Base-by-base conservation (phyloP, 2,888 invertebrate genomes). In the Ectemnius continuus region DNA sequence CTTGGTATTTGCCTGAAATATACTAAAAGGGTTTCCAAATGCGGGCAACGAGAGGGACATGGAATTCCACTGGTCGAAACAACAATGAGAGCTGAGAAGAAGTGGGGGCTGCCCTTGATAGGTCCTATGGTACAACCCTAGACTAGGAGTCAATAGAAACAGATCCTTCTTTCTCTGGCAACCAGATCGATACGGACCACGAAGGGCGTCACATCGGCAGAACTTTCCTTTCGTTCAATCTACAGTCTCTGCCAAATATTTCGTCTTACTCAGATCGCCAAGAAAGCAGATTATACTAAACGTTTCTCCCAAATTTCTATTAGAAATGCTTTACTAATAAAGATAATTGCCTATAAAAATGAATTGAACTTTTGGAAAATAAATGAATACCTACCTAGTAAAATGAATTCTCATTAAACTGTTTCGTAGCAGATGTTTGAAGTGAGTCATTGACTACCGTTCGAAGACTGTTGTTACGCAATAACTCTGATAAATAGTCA, bases 151-250 rank as follows among this genome's bases (percentile, higher is more conserved):
- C 68, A 61, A 79, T 79, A 75, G 72, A 74, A 79, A 67, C 66
- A 58, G 62, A 61, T 76, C 18, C 70, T 66, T 60, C 63, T 64
- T 67, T 59, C 67, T 58, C 61, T 60, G 45, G 26, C 26, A 67
- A 48, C 62, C 56, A 63, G 78, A 80, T 80, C 80, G 57, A 80
- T 78, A 78, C 75, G 28, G 75, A 71, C 61, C 61, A 67, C 45
- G 23, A 59, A 68, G 59, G 68, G 61, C 28, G 36, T 36, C 36
- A 46, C 65, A 36, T 61, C 47, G 20, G 62, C 63, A 58, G 65
- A 67, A 68, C 61, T 36, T 75, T 61, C 16, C 26, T 52, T 57
- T 28, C 68, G 59, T 48, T 14, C 36, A 2, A 36, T 36, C 36
- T 36, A 36, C 36, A 36, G 36, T 1, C 36, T 36, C 11, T 8